These are phyloP conservation scores for Petromus typicus DNA, from an alignment of 2,113 vertebrate genomes.

Conservation along the genomic window DNA sequence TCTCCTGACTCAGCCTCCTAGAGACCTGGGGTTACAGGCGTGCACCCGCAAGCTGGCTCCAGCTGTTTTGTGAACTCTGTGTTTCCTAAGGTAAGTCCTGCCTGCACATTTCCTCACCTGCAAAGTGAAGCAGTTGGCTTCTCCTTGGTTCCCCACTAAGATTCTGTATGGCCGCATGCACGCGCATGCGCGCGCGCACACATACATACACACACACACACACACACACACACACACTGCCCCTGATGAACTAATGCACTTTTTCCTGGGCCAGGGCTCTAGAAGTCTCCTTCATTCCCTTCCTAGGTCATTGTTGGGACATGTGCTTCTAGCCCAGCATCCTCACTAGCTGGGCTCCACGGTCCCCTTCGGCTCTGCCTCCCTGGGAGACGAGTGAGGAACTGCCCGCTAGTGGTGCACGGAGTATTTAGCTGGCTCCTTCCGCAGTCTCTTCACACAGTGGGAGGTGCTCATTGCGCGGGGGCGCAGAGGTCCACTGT, in stretches of 20 bases:
- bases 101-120: background rate
- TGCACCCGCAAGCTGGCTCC: background rate
- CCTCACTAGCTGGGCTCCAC: background rate
- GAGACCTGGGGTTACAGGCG: background rate
- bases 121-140: background rate
- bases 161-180: background rate
- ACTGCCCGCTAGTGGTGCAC: background rate
- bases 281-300: background rate
- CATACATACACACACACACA: background rate
- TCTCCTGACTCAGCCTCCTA: background rate
- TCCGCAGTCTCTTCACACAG: constrained; percentile 19
- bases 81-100: background rate
- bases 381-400: background rate
- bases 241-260: background rate
- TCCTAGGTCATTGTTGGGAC: background rate
- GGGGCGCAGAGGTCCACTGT: background rate
- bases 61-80: background rate
- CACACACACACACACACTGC: too few relatives aligned
- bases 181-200: too few relatives aligned
- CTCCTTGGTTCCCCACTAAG: background rate
- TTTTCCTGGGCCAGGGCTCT: background rate
- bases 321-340: background rate
- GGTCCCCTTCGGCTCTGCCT: background rate
- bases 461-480: background rate
- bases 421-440: background rate